These are phyloP conservation scores for Eidolon helvum DNA, from an alignment of 2,113 vertebrate species.

Conservation along the genomic window DNA sequence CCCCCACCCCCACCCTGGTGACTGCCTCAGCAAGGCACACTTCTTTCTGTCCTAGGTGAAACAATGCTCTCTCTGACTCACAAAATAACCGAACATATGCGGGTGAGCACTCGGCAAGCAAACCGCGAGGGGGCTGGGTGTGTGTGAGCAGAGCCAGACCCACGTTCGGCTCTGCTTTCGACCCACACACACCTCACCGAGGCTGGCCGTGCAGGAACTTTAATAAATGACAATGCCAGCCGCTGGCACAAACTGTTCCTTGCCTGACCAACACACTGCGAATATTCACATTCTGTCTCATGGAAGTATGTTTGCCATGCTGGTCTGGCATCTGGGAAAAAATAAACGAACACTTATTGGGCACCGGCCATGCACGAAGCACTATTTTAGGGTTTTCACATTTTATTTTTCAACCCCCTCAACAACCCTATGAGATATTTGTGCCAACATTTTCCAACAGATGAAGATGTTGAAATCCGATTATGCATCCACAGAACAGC, in stretches of 20 bases:
- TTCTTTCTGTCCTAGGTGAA: background rate
- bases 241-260: background rate
- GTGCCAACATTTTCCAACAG: background rate
- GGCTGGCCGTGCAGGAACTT: background rate
- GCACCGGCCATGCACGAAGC: background rate
- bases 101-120: background rate
- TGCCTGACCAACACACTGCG: background rate
- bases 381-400: background rate
- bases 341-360: background rate
- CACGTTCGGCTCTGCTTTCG: background rate
- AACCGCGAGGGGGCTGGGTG: background rate
- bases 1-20: background rate
- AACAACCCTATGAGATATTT: background rate
- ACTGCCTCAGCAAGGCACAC: background rate
- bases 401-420: background rate
- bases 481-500: background rate
- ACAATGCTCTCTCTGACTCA: background rate
- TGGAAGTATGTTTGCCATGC: background rate
- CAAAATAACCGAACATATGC: background rate
- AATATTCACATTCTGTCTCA: background rate
- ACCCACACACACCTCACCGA: background rate
- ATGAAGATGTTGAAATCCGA: background rate
- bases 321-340: background rate
- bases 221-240: background rate
- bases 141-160: background rate